These are phyloP conservation scores for Sebastes cheni DNA, from an alignment of 2,797 vertebrate genomes.

Conservation along the genomic window DNA sequence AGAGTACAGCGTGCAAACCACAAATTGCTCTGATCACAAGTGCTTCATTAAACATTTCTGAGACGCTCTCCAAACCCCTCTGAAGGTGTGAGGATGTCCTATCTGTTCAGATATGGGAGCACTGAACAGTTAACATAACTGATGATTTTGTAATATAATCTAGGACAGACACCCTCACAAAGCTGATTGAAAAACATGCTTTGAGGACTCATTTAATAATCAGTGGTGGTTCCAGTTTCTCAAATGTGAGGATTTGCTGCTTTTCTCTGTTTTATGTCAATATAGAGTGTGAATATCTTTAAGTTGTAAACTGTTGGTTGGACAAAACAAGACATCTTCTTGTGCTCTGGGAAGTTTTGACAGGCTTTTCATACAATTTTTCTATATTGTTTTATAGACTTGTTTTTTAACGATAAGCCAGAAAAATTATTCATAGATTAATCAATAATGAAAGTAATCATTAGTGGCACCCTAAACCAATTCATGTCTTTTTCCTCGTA, in stretches of 20 bases:
- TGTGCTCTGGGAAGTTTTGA: too few relatives aligned
- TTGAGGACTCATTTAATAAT: neutral
- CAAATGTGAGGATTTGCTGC: neutral
- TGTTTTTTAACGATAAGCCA: too few relatives aligned
- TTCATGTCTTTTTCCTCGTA: too few relatives aligned
- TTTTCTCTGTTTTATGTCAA: fast-evolving
- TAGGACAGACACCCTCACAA: too few relatives aligned
- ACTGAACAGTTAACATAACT: neutral
- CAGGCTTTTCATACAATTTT: too few relatives aligned
- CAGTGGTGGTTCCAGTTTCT: fast-evolving
- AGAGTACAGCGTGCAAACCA: neutral
- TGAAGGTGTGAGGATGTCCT: neutral
- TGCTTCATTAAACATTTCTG: neutral
- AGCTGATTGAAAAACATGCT: fast-evolving
- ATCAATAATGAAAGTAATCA: too few relatives aligned
- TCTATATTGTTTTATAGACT: too few relatives aligned
- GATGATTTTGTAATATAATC: neutral
- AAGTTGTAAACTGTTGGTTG: fast-evolving
- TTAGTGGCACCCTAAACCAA: too few relatives aligned
- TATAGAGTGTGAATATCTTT: fast-evolving
- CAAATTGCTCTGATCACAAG: neutral
- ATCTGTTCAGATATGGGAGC: neutral
- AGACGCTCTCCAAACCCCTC: neutral
- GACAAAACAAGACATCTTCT: too few relatives aligned
- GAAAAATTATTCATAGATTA: too few relatives aligned